Evolutionary conservation across 2,888 invertebrate genomes (phyloP).

Genomic region (Pseudeuparius sepicola): DNA sequence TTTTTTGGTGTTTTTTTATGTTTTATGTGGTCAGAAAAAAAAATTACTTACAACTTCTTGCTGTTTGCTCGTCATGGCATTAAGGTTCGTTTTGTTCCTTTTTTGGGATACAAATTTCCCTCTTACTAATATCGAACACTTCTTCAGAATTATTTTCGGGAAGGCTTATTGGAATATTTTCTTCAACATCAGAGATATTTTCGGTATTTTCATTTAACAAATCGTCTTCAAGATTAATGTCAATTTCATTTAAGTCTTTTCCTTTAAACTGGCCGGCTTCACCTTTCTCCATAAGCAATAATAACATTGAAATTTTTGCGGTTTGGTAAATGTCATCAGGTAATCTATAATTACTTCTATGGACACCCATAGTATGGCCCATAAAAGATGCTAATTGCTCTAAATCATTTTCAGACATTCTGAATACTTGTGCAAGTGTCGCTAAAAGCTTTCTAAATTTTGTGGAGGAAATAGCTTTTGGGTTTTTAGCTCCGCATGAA

Average conservation of each 20-base stretch:
- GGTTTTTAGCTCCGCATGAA: constrained; percentile 20
- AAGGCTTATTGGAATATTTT: too few relatives aligned
- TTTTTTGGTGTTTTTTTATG: too few relatives aligned
- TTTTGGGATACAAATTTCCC: too few relatives aligned
- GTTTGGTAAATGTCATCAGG: too few relatives aligned
- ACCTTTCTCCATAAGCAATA: constrained; percentile 21
- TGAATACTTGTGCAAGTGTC: constrained; percentile 23
- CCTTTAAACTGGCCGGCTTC: constrained; percentile 19
- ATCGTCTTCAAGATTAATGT: constrained; percentile 19
- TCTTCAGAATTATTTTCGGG: too few relatives aligned
- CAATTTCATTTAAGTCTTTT: constrained; percentile 20
- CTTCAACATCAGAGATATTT: too few relatives aligned
- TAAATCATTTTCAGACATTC: constrained; percentile 22
- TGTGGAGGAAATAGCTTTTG: constrained; percentile 20
- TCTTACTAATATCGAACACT: too few relatives aligned
- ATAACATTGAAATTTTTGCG: constrained; percentile 20
- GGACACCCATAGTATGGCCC: constrained; percentile 22
- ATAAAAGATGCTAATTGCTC: constrained; percentile 25
- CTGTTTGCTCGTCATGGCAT: too few relatives aligned
- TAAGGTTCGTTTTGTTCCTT: too few relatives aligned
- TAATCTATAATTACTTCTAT: constrained; percentile 20
- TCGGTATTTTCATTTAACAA: constrained; percentile 7
- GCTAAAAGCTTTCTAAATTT: constrained; percentile 24
- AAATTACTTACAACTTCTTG: too few relatives aligned
- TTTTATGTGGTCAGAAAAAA: too few relatives aligned